phyloP scores from a whole-genome alignment of 2,797 vertebrate genomes.

The Gouania willdenowi region DNA sequence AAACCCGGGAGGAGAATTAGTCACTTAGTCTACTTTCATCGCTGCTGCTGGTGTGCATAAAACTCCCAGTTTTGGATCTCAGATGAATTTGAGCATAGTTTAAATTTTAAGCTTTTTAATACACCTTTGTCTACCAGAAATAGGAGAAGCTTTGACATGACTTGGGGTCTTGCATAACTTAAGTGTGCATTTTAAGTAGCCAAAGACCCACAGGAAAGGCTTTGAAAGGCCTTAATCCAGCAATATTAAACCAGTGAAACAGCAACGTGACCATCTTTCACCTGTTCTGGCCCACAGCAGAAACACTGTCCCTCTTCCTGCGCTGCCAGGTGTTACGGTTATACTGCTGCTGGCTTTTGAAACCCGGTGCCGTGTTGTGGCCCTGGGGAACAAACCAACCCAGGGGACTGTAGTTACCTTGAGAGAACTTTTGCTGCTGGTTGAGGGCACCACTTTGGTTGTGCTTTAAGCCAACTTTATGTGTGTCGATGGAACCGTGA shows the following conservation, averaged over 20 bases:
- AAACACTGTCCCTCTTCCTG: slow-evolving; percentile 78
- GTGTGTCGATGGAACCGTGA: slow-evolving; percentile 58
- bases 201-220: not conserved
- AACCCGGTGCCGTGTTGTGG: slow-evolving; percentile 62
- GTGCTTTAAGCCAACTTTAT: slow-evolving; percentile 67
- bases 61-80: slow-evolving; percentile 21
- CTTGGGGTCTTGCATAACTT: not conserved
- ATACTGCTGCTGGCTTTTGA: slow-evolving; percentile 84
- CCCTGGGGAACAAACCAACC: slow-evolving; percentile 37
- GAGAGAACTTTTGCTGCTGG: slow-evolving; percentile 32
- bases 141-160: not conserved
- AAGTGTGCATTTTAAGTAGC: not conserved
- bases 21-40: slow-evolving; percentile 8
- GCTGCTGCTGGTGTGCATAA: slow-evolving; percentile 59
- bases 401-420: slow-evolving; percentile 52
- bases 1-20: slow-evolving; percentile 5
- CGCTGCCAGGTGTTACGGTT: slow-evolving; percentile 83
- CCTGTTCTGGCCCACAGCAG: slow-evolving; percentile 85
- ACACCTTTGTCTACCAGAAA: not conserved
- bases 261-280: too few species aligned
- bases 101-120: not conserved
- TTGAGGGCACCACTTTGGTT: slow-evolving; percentile 40
- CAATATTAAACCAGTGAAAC: too few species aligned
- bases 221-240: not conserved
- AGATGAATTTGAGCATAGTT: slow-evolving; percentile 1